A percentile compares a stretch with the other conserved stretches of the same genome.
Evolutionary conservation across 2,888 invertebrate species (phyloP).

Genomic region (Allacma fusca): DNA sequence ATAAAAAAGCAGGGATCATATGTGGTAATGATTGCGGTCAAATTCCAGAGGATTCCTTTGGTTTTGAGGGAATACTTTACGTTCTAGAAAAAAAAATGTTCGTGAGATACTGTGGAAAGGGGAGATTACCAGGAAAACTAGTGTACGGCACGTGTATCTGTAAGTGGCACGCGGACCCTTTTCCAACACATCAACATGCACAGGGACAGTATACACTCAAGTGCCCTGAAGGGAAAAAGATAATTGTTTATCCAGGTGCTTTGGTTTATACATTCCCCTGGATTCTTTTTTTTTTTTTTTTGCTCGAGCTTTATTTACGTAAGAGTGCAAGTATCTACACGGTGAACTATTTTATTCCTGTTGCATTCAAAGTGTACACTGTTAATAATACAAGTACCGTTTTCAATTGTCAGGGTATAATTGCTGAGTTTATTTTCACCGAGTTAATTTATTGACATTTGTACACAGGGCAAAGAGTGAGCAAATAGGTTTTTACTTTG

Average conservation of each 20-base stretch:
- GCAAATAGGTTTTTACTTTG: neutral
- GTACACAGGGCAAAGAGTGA: neutral
- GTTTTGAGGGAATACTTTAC: no score
- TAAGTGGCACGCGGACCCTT: constrained; percentile 41
- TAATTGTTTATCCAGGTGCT: constrained; percentile 44
- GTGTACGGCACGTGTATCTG: constrained; percentile 37
- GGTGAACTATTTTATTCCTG: neutral
- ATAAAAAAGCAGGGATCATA: no score
- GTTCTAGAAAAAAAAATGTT: neutral
- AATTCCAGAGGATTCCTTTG: no score
- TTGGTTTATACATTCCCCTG: constrained; percentile 39
- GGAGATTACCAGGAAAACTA: neutral
- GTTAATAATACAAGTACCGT: constrained; percentile 26
- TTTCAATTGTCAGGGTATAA: constrained; percentile 17
- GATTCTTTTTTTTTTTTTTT: no score
- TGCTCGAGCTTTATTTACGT: constrained; percentile 22
- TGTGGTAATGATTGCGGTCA: no score
- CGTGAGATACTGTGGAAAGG: neutral
- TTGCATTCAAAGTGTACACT: neutral
- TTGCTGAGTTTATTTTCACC: constrained; percentile 31
- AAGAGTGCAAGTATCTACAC: neutral
- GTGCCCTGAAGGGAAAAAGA: constrained; percentile 36
- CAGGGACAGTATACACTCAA: constrained; percentile 11
- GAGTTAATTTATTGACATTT: constrained; percentile 23
- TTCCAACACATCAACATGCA: constrained; percentile 15